These are phyloP conservation scores for Poecilia picta DNA, from an alignment of 2,797 vertebrate genomes.

Conservation along the genomic window DNA sequence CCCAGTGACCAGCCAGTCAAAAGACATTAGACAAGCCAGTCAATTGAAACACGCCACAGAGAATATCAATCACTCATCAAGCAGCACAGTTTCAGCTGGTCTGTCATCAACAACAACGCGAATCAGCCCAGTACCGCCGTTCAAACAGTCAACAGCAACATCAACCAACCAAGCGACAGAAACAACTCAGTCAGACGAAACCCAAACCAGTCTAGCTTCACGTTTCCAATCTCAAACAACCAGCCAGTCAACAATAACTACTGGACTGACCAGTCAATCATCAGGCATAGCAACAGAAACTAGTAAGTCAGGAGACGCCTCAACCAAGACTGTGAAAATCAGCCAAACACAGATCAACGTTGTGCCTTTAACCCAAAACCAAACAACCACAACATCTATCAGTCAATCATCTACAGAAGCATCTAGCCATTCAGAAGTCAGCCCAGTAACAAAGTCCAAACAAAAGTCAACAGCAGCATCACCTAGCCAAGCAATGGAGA, in stretches of 20 bases:
- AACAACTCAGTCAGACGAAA: not conserved
- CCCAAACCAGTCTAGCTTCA: not conserved
- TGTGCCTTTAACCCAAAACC: not conserved
- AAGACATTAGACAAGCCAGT: not conserved
- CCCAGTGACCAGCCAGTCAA: not conserved
- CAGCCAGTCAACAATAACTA: not conserved
- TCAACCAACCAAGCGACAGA: not conserved
- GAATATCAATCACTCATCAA: not conserved
- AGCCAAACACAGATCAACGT: not conserved
- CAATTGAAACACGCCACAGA: not conserved
- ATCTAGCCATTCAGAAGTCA: not conserved
- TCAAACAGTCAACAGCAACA: not conserved
- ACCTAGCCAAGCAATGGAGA: not conserved
- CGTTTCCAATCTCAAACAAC: not conserved
- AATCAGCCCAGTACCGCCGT: not conserved
- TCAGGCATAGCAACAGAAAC: not conserved
- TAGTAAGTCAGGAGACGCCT: slow-evolving; percentile 9
- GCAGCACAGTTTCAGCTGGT: not conserved
- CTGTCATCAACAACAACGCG: not conserved
- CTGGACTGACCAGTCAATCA: not conserved
- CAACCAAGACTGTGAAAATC: not conserved
- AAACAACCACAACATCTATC: not conserved
- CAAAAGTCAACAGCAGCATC: not conserved
- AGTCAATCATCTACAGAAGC: slow-evolving; percentile 2
- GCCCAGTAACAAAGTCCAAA: not conserved